Base-by-base conservation (phyloP, 2,113 vertebrate species). In the Boleophthalmus pectinirostris region DNA sequence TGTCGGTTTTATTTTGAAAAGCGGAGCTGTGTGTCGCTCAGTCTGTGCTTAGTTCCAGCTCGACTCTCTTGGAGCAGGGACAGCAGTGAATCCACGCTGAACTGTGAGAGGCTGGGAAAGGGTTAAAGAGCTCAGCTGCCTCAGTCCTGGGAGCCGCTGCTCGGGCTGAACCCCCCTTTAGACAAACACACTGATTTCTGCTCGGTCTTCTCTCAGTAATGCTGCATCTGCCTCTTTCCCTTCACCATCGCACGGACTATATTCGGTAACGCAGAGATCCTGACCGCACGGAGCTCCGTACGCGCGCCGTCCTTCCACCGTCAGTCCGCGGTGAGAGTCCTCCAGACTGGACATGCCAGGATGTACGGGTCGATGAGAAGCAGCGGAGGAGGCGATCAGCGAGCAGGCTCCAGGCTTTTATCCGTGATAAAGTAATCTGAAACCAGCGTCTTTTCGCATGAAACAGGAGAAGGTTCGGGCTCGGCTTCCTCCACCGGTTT, bases 91-190 rank as follows among this genome's bases (percentile, higher is more conserved):
- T n/a, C 18, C 23, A 6, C 47, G 10, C 29, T 61, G 13, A 60
- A 16, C 12, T 15, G 43, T 38, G 13, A n/a, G n/a, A n/a, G 63
- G 78, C 84, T 51, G 21, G 73, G 49, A 25, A 84, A 35, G 82
- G 87, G 86, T 90, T 87, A 90, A 91, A 13, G 46, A 25, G 16
- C 15, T 16, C n/a, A 10, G 56, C 56, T 58, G 51, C 58, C 0
- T 9, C 38, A 49, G 23, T 74, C 45, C 54, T 63, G 56, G 65
- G 56, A 66, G 45, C 47, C 45, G 43, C 64, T 20, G 66, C 45
- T 25, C 12, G 46, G 25, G 24, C 61, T 72, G 58, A 76, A 78
- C 56, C 54, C 53, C 53, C 53, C 46, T 45, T 57, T 45, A 15
- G 14, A 54, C 57, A 33, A 74, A 70, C 74, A 70, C 64, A 33